Evolutionary conservation across 2,888 invertebrate species (phyloP), one percentile per base, ranked within the genome.

Genomic region (Tortricodes alternella): DNA sequence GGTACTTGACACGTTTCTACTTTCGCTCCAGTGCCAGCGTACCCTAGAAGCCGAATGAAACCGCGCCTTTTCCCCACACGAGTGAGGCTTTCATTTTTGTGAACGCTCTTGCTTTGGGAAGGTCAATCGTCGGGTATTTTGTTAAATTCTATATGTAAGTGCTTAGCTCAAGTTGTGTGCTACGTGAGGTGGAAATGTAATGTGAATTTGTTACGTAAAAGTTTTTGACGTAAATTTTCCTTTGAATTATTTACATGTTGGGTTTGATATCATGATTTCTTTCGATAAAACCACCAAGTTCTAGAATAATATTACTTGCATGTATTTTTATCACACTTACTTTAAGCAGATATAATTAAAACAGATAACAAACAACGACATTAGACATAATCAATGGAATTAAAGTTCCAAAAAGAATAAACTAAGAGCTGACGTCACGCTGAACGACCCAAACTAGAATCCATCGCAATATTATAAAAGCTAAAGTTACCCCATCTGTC

Each of bases 1-100:
- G 24, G 35, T 41, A 38, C 57, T 89, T 88, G 88, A 88, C 88
- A 87, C 76, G 78, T 78, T 88, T 87, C 77, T 80, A 83, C 82
- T 83, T 86, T 83, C 78, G 68, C 72, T 62, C 65, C 71, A 37
- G 44, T 16, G 35, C 37, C 29, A 37, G 65, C 66, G 65, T 61
- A 63, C 62, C 60, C 49, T 60, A 60, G 65, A 63, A 65, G 64
- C 62, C 41, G 27, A 59, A 46, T 53, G 53, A 59, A 59, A 59
- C 58, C 50, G 34, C 38, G 44, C 46, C 19, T 50, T 53, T 46
- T 41, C 24, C 53, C 19, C 44, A 38, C 50, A 44, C n/a, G 56
- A 65, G 68, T 60, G 57, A 21, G 29, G 64, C 61, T 67, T 70
- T 69, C 63, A 67, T 65, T 66, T 69, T 70, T 68, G 66, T 65